phyloP scores from a whole-genome alignment of 2,113 vertebrate species.

The Hippocampus barbouri region DNA sequence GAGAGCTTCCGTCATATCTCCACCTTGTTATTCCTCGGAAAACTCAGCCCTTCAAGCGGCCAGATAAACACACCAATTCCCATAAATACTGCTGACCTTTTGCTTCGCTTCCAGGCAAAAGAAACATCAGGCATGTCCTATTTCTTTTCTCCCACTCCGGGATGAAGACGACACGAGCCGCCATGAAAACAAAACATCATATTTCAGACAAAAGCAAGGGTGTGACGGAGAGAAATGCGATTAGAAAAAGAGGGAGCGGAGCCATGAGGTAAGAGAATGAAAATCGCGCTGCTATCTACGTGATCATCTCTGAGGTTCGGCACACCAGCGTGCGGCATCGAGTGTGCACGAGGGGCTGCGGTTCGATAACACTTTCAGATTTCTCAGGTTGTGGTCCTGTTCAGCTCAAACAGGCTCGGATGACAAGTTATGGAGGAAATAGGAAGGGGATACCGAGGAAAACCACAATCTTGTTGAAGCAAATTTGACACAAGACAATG shows the following conservation, averaged over 20 bases:
- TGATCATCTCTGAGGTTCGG: slow-evolving; percentile 44
- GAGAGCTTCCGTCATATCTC: slow-evolving; percentile 15
- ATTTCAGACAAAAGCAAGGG: slow-evolving; percentile 26
- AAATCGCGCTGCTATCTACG: slow-evolving; percentile 43
- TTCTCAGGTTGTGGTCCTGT: slow-evolving; percentile 10
- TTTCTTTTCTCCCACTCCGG: slow-evolving; percentile 12
- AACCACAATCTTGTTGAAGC: slow-evolving; percentile 47
- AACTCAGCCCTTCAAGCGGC: slow-evolving; percentile 4
- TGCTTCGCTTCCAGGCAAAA: slow-evolving; percentile 34
- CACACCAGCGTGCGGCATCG: slow-evolving; percentile 26
- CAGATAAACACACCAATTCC: slow-evolving; percentile 35
- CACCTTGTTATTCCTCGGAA: slow-evolving; percentile 12
- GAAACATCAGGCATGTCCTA: slow-evolving; percentile 21
- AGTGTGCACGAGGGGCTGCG: not conserved
- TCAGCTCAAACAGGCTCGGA: slow-evolving; percentile 22
- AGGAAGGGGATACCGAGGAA: not conserved
- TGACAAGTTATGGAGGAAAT: slow-evolving; percentile 9
- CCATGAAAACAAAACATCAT: slow-evolving; percentile 7
- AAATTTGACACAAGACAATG: slow-evolving; percentile 42
- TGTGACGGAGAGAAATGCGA: slow-evolving; percentile 17
- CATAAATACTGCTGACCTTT: slow-evolving; percentile 54
- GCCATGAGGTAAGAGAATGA: slow-evolving; percentile 31
- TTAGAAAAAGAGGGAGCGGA: slow-evolving; percentile 19
- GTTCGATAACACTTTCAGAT: slow-evolving; percentile 32
- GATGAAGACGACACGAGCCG: slow-evolving; percentile 27